Evolutionary conservation across 1,140 invertebrate species (phyloP), one percentile per base, ranked within the genome.

Genomic region (Ladona fulva): DNA sequence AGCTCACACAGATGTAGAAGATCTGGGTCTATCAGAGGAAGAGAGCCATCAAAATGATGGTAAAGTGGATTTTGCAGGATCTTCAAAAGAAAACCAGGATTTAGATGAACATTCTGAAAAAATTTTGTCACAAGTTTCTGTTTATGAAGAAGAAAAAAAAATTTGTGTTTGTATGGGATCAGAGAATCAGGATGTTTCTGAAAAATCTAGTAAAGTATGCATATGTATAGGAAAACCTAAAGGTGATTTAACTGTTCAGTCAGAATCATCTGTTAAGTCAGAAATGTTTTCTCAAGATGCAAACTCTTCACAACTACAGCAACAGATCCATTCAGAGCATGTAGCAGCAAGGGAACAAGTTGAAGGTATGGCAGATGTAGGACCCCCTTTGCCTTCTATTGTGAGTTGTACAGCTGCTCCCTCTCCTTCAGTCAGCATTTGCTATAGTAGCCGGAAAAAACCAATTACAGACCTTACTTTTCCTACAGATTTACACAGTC

Each of bases 1-100:
- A 78, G 81, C 80, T 16, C 78, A 82, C 66, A 89, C 88, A 25
- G 88, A 89, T 80, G 80, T 87, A 74, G 88, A 89, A 80, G 87
- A 88, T 80, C 80, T 88, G 37, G 85, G 85, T 74, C 24, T 79
- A 37, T 81, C 80, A 19, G 81, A 83, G 75, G 81, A 81, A 76
- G 82, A 83, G 74, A 73, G 77, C 44, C 42, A 77, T 24, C 75
- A 79, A 74, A 44, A 22, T 74, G 19, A 16, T 77, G 52, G n/a
- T 10, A 74, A 25, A 59, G 24, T 37, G 52, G 52, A 66, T 22
- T 12, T 6, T 3, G 52, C 52, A 16, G 22, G 3, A 42, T 22
- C 22, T 10, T 52, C 12, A 16, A 8, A 19, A 59, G 29, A 44
- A 44, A 37, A 1, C 75, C n/a, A 25, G 19, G 22, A 42, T n/a